These are phyloP conservation scores for Dipus sagitta DNA, from an alignment of 2,797 vertebrate species.

Conservation along the genomic window DNA sequence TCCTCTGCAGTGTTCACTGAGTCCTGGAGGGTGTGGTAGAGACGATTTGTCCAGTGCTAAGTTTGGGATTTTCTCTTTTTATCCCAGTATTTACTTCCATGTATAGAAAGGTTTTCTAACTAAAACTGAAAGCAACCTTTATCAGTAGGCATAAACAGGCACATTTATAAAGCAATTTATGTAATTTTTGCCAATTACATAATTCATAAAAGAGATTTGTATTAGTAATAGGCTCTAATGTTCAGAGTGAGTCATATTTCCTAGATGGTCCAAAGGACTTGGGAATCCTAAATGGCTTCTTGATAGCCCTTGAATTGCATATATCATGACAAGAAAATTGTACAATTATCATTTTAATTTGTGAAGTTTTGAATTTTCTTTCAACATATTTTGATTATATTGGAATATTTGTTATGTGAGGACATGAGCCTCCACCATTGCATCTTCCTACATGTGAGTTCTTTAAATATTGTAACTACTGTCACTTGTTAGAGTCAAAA, in stretches of 20 bases:
- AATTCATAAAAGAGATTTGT: background rate
- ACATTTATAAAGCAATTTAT: no score
- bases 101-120: no score
- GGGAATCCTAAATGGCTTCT: background rate
- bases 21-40: no score
- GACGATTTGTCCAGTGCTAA: no score
- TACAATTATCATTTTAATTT: constrained; percentile 33
- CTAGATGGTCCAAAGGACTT: background rate
- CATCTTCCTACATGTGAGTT: constrained; percentile 1
- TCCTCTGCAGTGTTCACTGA: no score
- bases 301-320: background rate
- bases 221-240: background rate
- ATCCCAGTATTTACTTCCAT: no score
- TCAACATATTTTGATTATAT: constrained; percentile 44
- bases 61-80: no score
- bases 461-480: constrained; percentile 60
- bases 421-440: background rate
- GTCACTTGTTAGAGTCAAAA: constrained; percentile 50
- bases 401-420: background rate
- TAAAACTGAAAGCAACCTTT: no score
- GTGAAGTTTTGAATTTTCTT: constrained; percentile 38
- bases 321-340: constrained; percentile 60
- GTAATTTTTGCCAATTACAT: background rate
- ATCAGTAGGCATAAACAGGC: no score
- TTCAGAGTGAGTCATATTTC: constrained; percentile 39